These are phyloP conservation scores for Subacronicta megacephala DNA, from an alignment of 2,888 invertebrate species.

Conservation along the genomic window DNA sequence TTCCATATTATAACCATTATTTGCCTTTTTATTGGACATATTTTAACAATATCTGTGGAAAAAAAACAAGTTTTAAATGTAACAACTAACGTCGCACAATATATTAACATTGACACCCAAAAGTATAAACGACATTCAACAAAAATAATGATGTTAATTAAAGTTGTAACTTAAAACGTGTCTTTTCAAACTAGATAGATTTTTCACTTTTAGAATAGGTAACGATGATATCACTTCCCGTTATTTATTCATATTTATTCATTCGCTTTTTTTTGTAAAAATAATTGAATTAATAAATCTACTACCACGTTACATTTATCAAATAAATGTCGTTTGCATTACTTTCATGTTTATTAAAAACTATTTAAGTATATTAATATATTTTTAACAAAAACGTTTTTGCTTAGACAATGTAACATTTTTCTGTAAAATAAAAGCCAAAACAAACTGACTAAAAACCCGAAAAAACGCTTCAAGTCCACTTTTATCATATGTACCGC, in stretches of 20 bases:
- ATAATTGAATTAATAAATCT: neutral
- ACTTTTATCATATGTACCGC: too few relatives aligned
- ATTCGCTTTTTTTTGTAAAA: too few relatives aligned
- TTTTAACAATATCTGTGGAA: conserved; percentile 27
- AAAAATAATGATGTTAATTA: conserved; percentile 8
- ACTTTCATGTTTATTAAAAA: too few relatives aligned
- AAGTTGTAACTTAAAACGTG: neutral
- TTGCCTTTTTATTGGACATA: conserved; percentile 20
- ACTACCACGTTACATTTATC: neutral
- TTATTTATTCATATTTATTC: neutral
- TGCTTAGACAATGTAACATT: too few relatives aligned
- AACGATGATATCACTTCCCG: neutral
- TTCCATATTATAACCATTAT: conserved; percentile 28
- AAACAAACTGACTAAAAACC: too few relatives aligned
- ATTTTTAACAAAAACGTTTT: too few relatives aligned
- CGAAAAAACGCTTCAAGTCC: too few relatives aligned
- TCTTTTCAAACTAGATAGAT: conserved; percentile 32
- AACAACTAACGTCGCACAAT: conserved; percentile 20
- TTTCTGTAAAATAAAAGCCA: too few relatives aligned
- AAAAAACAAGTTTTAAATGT: conserved; percentile 42
- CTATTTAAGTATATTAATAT: too few relatives aligned
- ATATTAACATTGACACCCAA: conserved; percentile 11
- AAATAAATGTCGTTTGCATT: neutral
- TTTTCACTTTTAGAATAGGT: conserved; percentile 4
- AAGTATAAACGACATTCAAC: conserved; percentile 17